Conservation (phyloP, 2,888 invertebrate genomes). For the Clunio marinus region DNA sequence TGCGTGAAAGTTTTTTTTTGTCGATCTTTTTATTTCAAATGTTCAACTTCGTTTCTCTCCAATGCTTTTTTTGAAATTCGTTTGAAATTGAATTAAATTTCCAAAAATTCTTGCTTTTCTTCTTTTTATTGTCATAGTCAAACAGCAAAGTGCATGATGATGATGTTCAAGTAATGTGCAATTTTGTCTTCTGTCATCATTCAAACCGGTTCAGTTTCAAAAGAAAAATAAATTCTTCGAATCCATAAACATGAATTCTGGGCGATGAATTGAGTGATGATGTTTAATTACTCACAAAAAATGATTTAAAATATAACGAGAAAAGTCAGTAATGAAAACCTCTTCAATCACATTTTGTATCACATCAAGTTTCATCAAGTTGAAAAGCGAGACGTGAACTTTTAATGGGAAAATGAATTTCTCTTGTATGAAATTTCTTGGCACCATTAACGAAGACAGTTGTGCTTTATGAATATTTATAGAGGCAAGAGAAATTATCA, state of each 20-base stretch:
- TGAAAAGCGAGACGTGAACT: no score
- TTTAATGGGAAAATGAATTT: neutral
- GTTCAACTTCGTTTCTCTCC: no score
- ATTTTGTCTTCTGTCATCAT: neutral
- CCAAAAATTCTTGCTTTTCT: no score
- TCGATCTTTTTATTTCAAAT: neutral
- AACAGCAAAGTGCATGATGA: neutral
- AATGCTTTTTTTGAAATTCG: neutral
- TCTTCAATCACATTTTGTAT: neutral
- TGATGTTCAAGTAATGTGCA: neutral
- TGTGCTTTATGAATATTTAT: conserved; percentile 37
- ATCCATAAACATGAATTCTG: neutral
- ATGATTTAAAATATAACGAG: no score
- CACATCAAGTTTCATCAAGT: neutral
- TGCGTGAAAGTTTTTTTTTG: conserved; percentile 17
- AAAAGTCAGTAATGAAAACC: no score
- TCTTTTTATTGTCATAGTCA: no score
- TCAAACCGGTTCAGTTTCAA: neutral
- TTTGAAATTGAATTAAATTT: neutral
- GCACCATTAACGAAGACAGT: conserved; percentile 26
- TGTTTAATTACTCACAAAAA: conserved; percentile 6
- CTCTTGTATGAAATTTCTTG: conserved; percentile 25
- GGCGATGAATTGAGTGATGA: conserved; percentile 15
- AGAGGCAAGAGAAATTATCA: conserved; percentile 27
- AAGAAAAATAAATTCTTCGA: neutral